Evolutionary conservation across 1,140 invertebrate genomes (phyloP).

Genomic region (Meteorus sp.): DNA sequence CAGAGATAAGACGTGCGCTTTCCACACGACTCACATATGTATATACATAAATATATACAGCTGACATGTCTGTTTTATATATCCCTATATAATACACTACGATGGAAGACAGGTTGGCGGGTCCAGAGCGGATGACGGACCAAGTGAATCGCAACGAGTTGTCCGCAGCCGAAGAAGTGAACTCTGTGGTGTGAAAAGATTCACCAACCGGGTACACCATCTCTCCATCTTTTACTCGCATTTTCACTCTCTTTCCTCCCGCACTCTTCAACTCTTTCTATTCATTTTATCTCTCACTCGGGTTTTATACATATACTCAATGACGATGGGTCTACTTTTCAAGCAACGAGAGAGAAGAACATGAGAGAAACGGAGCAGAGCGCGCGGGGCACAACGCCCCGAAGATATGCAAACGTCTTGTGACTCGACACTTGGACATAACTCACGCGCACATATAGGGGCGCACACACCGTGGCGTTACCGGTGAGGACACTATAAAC

Average conservation of each 20-base stretch:
- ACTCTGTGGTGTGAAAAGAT: not conserved
- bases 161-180: too few species aligned
- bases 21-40: slow-evolving; percentile 9
- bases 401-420: slow-evolving; percentile 55
- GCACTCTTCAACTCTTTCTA: too few species aligned
- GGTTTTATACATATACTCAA: not conserved
- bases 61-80: slow-evolving; percentile 6
- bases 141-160: slow-evolving; percentile 6
- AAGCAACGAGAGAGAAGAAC: not conserved
- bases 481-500: slow-evolving; percentile 57
- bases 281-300: not conserved
- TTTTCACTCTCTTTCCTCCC: too few species aligned
- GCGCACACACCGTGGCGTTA: slow-evolving; percentile 29
- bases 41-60: not conserved
- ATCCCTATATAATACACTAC: not conserved
- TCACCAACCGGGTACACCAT: not conserved
- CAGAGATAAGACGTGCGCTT: slow-evolving; percentile 19
- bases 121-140: slow-evolving; percentile 11
- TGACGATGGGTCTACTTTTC: too few species aligned
- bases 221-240: too few species aligned
- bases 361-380: slow-evolving; percentile 11
- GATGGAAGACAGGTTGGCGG: not conserved
- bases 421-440: slow-evolving; percentile 48
- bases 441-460: slow-evolving; percentile 48
- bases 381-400: too few species aligned